Conservation (phyloP, 2,797 vertebrate genomes). For the Pteronotus mesoamericanus region DNA sequence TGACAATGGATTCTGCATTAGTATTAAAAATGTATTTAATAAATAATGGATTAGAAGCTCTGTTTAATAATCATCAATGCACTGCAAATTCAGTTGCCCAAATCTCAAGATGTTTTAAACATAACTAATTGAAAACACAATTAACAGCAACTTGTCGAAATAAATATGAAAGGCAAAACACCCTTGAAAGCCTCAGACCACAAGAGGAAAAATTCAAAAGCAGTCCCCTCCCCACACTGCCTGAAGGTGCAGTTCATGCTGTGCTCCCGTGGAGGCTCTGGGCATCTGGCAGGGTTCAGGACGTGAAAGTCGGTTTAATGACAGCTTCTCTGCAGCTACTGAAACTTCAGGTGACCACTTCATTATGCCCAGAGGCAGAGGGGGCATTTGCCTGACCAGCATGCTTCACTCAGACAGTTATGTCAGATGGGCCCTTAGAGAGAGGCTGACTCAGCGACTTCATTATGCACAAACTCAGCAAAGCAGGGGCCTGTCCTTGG, state of each 20-base stretch:
- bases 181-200: slow-evolving; percentile 58
- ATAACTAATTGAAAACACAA: slow-evolving; percentile 78
- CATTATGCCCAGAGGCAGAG: background rate
- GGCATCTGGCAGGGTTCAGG: background rate
- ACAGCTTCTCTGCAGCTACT: background rate
- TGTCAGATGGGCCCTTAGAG: background rate
- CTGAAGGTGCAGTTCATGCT: background rate
- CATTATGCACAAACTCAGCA: background rate
- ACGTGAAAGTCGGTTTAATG: background rate
- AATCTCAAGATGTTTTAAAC: slow-evolving; percentile 76
- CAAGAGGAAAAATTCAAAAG: slow-evolving; percentile 25
- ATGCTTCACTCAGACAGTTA: background rate
- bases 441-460: background rate
- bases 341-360: background rate
- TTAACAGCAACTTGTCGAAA: slow-evolving; percentile 73
- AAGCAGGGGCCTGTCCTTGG: background rate
- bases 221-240: background rate
- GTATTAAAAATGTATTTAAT: slow-evolving; percentile 78
- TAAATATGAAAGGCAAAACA: slow-evolving; percentile 72
- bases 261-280: background rate
- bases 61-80: slow-evolving; percentile 78
- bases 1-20: slow-evolving; percentile 77
- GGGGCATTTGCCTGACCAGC: background rate
- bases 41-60: slow-evolving; percentile 78
- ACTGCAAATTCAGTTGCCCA: slow-evolving; percentile 72